Evolutionary conservation across 2,888 invertebrate genomes (phyloP), one percentile per base, ranked within the genome.

Genomic region (Euplagia quadripunctaria): DNA sequence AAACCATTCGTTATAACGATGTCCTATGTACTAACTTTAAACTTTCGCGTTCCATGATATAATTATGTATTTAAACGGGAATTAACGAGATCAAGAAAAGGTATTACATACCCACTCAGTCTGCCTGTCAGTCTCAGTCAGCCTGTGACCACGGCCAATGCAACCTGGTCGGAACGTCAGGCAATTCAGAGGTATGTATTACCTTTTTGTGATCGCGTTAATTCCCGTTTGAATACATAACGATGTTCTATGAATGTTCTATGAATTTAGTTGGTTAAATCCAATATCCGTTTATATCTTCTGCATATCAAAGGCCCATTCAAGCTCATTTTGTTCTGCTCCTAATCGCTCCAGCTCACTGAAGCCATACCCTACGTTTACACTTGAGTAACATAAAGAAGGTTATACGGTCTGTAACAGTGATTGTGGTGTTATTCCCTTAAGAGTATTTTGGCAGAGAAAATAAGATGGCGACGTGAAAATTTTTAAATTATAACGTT

Each of bases 361-460:
- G 58, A 42, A 58, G 14, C 43, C 43, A 8, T 16, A 43, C 68
- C 58, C 17, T 58, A 67, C 7, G 16, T 65, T 63, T 43, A 66
- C 42, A 55, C 58, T 58, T 43, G 55, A 66, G 66, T 71, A 31
- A 49, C 55, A 58, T 17, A 11, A 42, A 6, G 46, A 46, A 20
- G 5, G 8, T 65, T 67, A 67, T 72, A 72, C 20, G 31, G 20
- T 20, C 31, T 14, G 20, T 46, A 71, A 43, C 55, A 71, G 58
- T 71, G 71, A 68, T 72, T 68, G 64, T 61, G 63, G 51, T 51
- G 41, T 63, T 67, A 65, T 69, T 63, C 41, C 63, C 61, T 52
- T 41, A 41, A 11, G 31, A 16, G 43, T 61, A 58, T 46, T 61
- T 49, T 12, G 9, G 41, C 16, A 17, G n/a, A 55, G 58, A 55